phyloP scores from a whole-genome alignment of 2,888 invertebrate genomes.

The Himalopsyche kuldschensis region DNA sequence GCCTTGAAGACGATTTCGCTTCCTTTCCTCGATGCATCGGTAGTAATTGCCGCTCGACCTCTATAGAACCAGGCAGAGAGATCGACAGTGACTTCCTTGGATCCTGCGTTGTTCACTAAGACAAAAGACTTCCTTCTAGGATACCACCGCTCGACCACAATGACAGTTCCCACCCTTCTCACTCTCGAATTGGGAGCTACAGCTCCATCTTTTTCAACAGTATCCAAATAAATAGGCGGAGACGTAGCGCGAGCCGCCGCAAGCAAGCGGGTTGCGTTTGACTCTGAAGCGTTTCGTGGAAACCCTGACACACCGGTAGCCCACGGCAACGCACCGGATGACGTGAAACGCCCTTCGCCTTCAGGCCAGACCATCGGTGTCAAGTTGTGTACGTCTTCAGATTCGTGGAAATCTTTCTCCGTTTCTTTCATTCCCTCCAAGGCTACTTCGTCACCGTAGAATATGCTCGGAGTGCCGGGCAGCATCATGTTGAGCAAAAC shows the following conservation, averaged over 20 bases:
- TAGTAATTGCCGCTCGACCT: slow-evolving; percentile 59
- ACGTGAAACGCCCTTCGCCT: slow-evolving; percentile 52
- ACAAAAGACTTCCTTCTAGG: slow-evolving; percentile 78
- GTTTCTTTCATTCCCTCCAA: slow-evolving; percentile 62
- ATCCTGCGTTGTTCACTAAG: slow-evolving; percentile 73
- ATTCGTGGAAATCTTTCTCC: slow-evolving; percentile 61
- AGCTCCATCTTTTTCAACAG: slow-evolving; percentile 67
- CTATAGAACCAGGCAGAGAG: slow-evolving; percentile 76
- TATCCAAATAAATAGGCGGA: slow-evolving; percentile 74
- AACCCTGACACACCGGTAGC: slow-evolving; percentile 54
- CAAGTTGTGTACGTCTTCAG: slow-evolving; percentile 68
- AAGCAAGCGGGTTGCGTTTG: slow-evolving; percentile 59
- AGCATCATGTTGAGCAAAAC: slow-evolving; percentile 77
- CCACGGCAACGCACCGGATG: slow-evolving; percentile 64
- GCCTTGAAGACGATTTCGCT: slow-evolving; percentile 51
- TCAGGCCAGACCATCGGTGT: slow-evolving; percentile 69
- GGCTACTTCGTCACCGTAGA: slow-evolving; percentile 91
- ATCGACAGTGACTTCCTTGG: slow-evolving; percentile 64
- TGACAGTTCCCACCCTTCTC: slow-evolving; percentile 65
- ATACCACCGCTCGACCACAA: slow-evolving; percentile 76
- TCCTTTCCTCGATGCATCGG: slow-evolving; percentile 50
- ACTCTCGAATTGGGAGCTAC: slow-evolving; percentile 69
- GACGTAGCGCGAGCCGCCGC: slow-evolving; percentile 62
- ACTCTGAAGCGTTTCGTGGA: slow-evolving; percentile 45
- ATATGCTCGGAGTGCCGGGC: slow-evolving; percentile 83